Evolutionary conservation across 2,888 invertebrate genomes (phyloP), one percentile per base, ranked within the genome.

Genomic region (Cylindroiulus punctatus): DNA sequence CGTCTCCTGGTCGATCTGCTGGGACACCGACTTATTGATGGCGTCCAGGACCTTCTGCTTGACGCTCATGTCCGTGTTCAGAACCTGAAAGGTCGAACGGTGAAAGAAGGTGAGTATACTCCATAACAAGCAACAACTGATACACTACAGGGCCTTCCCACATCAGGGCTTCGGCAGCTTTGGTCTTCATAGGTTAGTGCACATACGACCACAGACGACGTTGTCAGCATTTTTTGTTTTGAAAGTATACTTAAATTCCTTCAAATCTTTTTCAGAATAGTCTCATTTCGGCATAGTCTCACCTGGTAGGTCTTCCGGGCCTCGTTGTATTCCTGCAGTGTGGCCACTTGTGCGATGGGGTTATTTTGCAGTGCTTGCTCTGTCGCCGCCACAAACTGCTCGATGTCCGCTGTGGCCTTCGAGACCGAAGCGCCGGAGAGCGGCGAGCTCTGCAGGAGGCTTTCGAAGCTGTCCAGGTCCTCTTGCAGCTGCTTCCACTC

Each of bases 41-140:
- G 84, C 36, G 57, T 86, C 47, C 30, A 86, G 42, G 7, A 86
- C 81, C 65, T 86, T 86, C 42, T 83, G 84, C 30, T 84, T 36
- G 40, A 47, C 40, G 19, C 32, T 26, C 26, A 86, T 36, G 42
- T 32, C 36, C 10, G 26, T 47, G 22, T 86, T 47, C 65, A 86
- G 40, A 22, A 44, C 12, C 86, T 86, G 40, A 5, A 86, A 86
- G 17, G n/a, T 0, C 1, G 22, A 40, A 7, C 14, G 14, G 40
- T 10, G 22, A 26, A 42, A 22, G 3, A 10, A 19, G 30, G 17
- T 40, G n/a, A 40, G 22, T 17, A 36, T 36, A 84, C 84, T 30
- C 36, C 36, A 12, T 3, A 36, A 22, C 17, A 22, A 19, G 2
- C 7, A 36, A 30, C 5, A 19, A 8, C n/a, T 36, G 22, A 14